Base-by-base conservation (phyloP, 2,888 invertebrate genomes). In the Idaea dimidiata region DNA sequence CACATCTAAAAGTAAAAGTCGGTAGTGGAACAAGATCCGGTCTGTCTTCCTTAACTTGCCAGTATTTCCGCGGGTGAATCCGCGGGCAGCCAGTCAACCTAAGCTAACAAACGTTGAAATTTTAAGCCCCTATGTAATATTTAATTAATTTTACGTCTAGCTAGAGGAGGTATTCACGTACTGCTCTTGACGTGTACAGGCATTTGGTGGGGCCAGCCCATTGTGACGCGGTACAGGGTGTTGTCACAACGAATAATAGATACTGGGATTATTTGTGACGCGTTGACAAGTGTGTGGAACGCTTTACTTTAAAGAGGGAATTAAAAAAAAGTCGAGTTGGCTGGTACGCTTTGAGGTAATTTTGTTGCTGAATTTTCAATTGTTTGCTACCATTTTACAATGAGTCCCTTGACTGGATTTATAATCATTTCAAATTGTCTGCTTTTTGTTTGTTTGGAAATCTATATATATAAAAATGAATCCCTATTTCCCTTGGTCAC, bases 161-260 rank as follows among this genome's bases (percentile, higher is more conserved):
- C 16, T 14, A 16, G 18, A 14, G 14, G 10, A 56, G n/a, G n/a
- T 56, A 16, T 56, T 56, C 56, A 17, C 56, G 56, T 56, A 56
- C 7, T 63, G 63, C 32, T 32, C 10, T 5, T 55, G 63, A 63
- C 63, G 18, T 31, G 33, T 18, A 63, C 63, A 63, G 55, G 63
- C 55, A 58, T 63, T 63, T 63, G 63, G 63, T 55, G 63, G 58
- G 60, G 24, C 63, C 16, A 17, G 43, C 60, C 58, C 60, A 60
- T 63, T 63, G 63, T 63, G 54, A n/a, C 16, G n/a, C 54, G 54
- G 32, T 59, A 58, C 54, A 16, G 56, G 56, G 17, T 17, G 18
- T 17, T 56, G 10, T 18, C 17, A 18, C 10, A 18, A 14, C 56
- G 18, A 3, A 56, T 56, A 56, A 56, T 56, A 56, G 10, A 56